Evolutionary conservation across 1,140 invertebrate genomes (phyloP).

Genomic region (Drosophila leontia): DNA sequence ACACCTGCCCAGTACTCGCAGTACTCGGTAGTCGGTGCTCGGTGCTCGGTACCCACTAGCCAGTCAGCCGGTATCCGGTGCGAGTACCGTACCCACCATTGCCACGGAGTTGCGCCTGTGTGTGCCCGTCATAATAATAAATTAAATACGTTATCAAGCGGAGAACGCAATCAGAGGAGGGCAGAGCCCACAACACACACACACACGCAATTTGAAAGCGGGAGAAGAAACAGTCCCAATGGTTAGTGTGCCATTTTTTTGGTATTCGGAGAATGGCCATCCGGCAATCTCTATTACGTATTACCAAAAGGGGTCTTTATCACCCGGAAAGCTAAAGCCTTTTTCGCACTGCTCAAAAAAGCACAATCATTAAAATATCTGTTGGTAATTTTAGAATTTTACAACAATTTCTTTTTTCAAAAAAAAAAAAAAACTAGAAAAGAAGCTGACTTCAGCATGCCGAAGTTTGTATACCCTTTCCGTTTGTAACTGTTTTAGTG

Average conservation of each 20-base stretch:
- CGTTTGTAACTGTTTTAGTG: too few relatives aligned
- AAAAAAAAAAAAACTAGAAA: too few relatives aligned
- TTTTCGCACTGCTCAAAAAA: not conserved
- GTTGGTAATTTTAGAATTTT: not conserved
- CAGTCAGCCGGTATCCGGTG: constrained; percentile 15
- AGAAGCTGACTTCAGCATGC: too few relatives aligned
- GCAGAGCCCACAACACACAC: not conserved
- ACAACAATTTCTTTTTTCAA: not conserved
- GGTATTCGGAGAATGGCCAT: not conserved
- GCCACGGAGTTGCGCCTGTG: constrained; percentile 8
- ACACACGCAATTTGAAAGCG: not conserved
- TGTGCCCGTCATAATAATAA: constrained; percentile 71
- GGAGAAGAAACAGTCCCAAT: constrained; percentile 4
- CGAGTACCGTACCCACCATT: constrained; percentile 18
- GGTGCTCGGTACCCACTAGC: constrained; percentile 10
- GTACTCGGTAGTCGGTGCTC: constrained; percentile 8
- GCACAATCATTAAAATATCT: not conserved
- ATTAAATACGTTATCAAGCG: constrained; percentile 77
- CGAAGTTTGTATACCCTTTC: too few relatives aligned
- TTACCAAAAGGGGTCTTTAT: constrained; percentile 1
- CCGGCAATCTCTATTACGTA: constrained; percentile 3
- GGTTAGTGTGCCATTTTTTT: not conserved
- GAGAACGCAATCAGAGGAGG: constrained; percentile 32
- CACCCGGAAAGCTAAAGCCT: not conserved
- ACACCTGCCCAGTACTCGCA: constrained; percentile 11